Base-by-base conservation (phyloP, 2,888 invertebrate species). In the Cybosia mesomella region DNA sequence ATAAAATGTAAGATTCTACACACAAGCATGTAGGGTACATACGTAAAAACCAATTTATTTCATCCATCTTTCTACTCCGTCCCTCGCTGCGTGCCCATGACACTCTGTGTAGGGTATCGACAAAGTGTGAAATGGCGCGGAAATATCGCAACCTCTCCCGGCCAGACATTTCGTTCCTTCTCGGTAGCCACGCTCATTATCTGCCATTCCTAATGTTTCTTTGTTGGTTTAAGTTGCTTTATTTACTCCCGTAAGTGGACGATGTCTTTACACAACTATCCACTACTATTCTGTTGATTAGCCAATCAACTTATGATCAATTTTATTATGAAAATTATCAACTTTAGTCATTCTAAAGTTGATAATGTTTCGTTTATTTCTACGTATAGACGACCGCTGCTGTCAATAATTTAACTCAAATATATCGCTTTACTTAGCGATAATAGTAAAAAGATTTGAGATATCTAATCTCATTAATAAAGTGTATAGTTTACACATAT, bases 81-180 rank as follows among this genome's bases (percentile, higher is more conserved):
- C 80, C 74, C 77, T 73, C 73, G 75, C 83, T 80, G 89, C 88
- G 87, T 91, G 92, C 83, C 84, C 81, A 81, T 88, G 91, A 89
- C 92, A 87, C 87, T 70, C 58, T 83, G 85, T 85, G 87, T 89
- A 89, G 92, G 91, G 92, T 88, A 90, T 87, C 92, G 92, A 93
- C 93, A 94, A 94, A 89, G 91, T 85, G 92, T 81, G 87, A 87
- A 94, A 94, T 94, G 95, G 93, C 86, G 82, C 83, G 95, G 94
- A 94, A 95, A 90, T 91, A 93, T 93, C 93, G 89, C 87, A 85
- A 90, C 89, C 91, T 90, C 90, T 88, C 89, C 85, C 85, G 85
- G 83, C 82, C 88, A 88, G 89, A 86, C 91, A 91, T 92, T 92
- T 87, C 87, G 91, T 93, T 93, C 93, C 92, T 93, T 86, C 80